These are phyloP conservation scores for Polyploca ridens DNA, from an alignment of 2,888 invertebrate species.

Conservation along the genomic window DNA sequence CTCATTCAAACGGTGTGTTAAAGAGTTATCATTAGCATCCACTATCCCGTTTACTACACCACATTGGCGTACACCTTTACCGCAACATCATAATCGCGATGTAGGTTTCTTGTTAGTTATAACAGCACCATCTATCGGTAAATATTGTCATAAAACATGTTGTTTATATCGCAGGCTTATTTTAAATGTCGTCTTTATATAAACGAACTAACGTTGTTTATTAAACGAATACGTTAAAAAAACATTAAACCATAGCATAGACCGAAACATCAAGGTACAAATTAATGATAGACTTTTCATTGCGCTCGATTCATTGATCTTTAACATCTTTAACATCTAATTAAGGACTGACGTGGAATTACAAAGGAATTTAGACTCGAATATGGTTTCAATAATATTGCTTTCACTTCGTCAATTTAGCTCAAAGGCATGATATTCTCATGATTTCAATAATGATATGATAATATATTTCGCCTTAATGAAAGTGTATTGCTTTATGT, in stretches of 20 bases:
- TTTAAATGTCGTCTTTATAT: too few species aligned
- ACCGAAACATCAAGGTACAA: neutral
- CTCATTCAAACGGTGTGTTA: conserved; percentile 30
- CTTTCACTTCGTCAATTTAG: too few species aligned
- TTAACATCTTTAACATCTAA: neutral
- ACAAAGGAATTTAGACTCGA: neutral
- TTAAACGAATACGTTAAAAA: neutral
- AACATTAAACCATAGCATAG: neutral
- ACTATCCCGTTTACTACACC: conserved; percentile 31
- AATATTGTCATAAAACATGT: conserved; percentile 20
- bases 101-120: conserved; percentile 1
- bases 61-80: conserved; percentile 35
- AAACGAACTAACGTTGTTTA: too few species aligned
- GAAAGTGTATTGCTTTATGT: too few species aligned
- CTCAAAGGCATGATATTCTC: too few species aligned
- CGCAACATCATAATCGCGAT: conserved; percentile 17
- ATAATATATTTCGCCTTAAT: too few species aligned
- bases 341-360: neutral
- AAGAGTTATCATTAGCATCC: conserved; percentile 31
- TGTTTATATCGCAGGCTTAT: neutral
- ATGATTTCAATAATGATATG: too few species aligned
- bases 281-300: neutral
- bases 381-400: too few species aligned
- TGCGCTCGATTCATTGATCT: neutral
- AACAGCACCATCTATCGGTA: conserved; percentile 28